A percentile compares a stretch with the other conserved stretches of the same genome.
Evolutionary conservation across 2,797 vertebrate species (phyloP).

Genomic region (Nothura maculosa): DNA sequence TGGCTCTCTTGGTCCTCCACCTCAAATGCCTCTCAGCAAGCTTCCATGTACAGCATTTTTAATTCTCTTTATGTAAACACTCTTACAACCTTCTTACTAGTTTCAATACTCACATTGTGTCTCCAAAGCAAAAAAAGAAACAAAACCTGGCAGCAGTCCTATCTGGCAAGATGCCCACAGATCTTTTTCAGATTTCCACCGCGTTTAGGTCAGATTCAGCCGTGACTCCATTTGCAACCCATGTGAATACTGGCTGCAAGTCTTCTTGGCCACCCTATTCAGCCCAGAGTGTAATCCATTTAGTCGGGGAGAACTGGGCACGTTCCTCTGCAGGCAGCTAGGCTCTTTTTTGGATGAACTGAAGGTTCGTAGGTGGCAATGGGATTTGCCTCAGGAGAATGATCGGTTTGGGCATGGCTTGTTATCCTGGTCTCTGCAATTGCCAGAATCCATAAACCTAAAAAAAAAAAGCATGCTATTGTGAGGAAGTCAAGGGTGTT

Average conservation of each 20-base stretch:
- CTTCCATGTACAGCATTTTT: not conserved
- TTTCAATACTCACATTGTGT: not conserved
- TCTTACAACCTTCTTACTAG: not conserved
- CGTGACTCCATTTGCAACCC: not conserved
- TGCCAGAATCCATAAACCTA: not conserved
- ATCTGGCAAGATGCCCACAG: not conserved
- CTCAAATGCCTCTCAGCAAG: not conserved
- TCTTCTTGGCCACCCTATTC: not conserved
- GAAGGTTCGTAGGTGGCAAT: not conserved
- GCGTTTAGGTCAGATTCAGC: not conserved
- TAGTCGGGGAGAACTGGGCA: not conserved
- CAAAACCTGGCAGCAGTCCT: not conserved
- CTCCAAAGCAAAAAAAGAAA: not conserved
- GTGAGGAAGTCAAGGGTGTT: constrained; percentile 33
- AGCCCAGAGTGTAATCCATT: constrained; percentile 4
- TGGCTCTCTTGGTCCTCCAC: not conserved
- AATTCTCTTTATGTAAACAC: not conserved
- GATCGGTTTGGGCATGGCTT: not conserved
- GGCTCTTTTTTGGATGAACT: constrained; percentile 6
- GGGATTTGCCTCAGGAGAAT: not conserved
- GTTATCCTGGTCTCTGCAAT: not conserved
- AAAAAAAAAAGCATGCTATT: constrained; percentile 16
- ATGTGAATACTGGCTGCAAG: not conserved
- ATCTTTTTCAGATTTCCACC: not conserved
- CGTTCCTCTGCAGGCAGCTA: constrained; percentile 11